Percentiles rank a stretch among this genome's conserved stretches.
Evolutionary conservation across 2,797 vertebrate genomes (phyloP).

Genomic region (Oceanodroma leucorhoa): DNA sequence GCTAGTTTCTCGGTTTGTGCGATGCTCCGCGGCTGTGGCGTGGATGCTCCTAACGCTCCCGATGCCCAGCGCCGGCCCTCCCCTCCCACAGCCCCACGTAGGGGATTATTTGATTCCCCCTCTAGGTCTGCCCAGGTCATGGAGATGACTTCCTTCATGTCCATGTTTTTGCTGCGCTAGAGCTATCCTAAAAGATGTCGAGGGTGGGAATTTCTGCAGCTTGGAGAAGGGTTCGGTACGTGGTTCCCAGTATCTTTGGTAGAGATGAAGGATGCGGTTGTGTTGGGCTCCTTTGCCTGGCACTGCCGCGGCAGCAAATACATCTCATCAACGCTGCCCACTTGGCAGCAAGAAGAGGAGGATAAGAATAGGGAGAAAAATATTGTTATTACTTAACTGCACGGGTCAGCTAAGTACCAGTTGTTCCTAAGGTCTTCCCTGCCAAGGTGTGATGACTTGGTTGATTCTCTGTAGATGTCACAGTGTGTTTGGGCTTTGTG

Average conservation of each 20-base stretch:
- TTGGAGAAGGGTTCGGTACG: background rate
- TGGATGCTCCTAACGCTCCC: background rate
- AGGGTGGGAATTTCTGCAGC: background rate
- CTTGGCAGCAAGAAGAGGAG: background rate
- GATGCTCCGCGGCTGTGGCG: background rate
- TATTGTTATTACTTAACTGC: accelerated
- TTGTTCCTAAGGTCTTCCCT: background rate
- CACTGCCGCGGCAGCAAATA: accelerated
- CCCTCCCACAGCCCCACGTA: background rate
- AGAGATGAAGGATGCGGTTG: background rate
- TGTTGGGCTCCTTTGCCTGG: background rate
- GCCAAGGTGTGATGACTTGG: background rate
- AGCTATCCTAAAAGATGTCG: accelerated
- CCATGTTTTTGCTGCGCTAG: background rate
- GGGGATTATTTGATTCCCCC: background rate
- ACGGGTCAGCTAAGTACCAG: accelerated
- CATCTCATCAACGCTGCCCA: accelerated
- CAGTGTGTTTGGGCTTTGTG: background rate
- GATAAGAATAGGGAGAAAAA: background rate
- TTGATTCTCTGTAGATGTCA: background rate
- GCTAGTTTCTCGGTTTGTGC: background rate
- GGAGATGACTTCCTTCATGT: background rate
- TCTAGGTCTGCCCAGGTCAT: accelerated
- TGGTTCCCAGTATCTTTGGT: background rate
- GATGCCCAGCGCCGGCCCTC: accelerated